Percentiles rank a stretch among this genome's conserved stretches.
Evolutionary conservation across 2,113 vertebrate species (phyloP).

Genomic region (Limnothrissa miodon): DNA sequence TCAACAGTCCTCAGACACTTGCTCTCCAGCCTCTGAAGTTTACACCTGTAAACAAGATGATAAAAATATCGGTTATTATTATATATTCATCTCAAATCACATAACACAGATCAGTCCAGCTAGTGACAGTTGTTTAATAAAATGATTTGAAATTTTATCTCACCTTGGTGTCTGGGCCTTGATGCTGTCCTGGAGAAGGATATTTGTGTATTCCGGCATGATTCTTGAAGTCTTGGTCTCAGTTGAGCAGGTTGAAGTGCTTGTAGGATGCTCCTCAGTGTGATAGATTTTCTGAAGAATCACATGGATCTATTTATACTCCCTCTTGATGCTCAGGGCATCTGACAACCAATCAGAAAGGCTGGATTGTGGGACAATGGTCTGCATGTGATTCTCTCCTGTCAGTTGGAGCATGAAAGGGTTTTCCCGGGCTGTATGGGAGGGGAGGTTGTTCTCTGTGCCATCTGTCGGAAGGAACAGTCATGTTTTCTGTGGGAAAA

Average conservation of each 20-base stretch:
- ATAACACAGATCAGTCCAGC: background rate
- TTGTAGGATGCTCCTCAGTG: background rate
- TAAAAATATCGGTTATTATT: conserved; percentile 6
- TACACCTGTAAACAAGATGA: conserved; percentile 60
- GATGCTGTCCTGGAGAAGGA: conserved; percentile 63
- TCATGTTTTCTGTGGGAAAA: conserved; percentile 57
- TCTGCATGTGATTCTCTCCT: conserved; percentile 21
- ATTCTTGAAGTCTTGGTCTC: conserved; percentile 17
- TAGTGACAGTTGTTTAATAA: background rate
- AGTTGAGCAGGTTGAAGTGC: background rate
- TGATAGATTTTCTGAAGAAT: conserved; percentile 15
- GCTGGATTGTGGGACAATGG: conserved; percentile 56
- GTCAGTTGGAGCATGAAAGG: conserved; percentile 52
- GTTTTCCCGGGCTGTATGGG: conserved; percentile 59
- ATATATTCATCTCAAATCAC: background rate
- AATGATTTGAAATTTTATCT: conserved; percentile 16
- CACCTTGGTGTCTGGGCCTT: conserved; percentile 70
- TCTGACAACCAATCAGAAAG: conserved; percentile 61
- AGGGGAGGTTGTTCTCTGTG: conserved; percentile 60
- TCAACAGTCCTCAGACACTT: conserved; percentile 67
- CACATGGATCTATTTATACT: conserved; percentile 60
- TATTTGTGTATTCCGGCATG: conserved; percentile 66
- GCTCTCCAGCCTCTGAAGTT: conserved; percentile 66
- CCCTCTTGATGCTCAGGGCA: background rate
- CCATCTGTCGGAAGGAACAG: conserved; percentile 58